Evolutionary conservation across 2,888 invertebrate genomes (phyloP).

Genomic region (Ariolimax columbianus): DNA sequence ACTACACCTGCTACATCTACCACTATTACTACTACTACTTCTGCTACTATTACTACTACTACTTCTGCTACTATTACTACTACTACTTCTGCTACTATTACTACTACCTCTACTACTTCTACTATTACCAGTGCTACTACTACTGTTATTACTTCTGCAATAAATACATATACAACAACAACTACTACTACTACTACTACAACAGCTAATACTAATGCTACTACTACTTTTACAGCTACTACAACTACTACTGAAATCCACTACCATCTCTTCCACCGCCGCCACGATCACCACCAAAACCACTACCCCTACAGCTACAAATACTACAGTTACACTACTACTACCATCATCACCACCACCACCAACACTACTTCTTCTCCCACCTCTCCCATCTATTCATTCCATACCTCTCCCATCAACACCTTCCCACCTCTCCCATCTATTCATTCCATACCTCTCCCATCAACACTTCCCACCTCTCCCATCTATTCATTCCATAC

Average conservation of each 20-base stretch:
- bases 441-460: too few species aligned
- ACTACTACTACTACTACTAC: slow-evolving; percentile 1
- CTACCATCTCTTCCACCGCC: not conserved
- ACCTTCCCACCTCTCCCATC: too few species aligned
- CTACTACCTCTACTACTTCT: not conserved
- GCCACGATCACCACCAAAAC: too few species aligned
- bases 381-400: too few species aligned
- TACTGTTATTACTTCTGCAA: not conserved
- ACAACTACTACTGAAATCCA: not conserved
- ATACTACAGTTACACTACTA: too few species aligned
- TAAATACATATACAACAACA: not conserved
- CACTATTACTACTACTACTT: not conserved
- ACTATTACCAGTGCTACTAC: not conserved
- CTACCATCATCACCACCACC: too few species aligned
- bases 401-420: too few species aligned
- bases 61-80: not conserved
- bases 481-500: too few species aligned
- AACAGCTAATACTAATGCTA: not conserved
- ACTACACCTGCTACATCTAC: not conserved
- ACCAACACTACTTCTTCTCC: too few species aligned
- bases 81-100: not conserved
- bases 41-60: not conserved
- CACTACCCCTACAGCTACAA: too few species aligned
- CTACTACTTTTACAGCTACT: not conserved
- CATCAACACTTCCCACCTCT: too few species aligned